Base-by-base conservation (phyloP, 1,140 invertebrate genomes). In the Eupristina koningsbergeri region DNA sequence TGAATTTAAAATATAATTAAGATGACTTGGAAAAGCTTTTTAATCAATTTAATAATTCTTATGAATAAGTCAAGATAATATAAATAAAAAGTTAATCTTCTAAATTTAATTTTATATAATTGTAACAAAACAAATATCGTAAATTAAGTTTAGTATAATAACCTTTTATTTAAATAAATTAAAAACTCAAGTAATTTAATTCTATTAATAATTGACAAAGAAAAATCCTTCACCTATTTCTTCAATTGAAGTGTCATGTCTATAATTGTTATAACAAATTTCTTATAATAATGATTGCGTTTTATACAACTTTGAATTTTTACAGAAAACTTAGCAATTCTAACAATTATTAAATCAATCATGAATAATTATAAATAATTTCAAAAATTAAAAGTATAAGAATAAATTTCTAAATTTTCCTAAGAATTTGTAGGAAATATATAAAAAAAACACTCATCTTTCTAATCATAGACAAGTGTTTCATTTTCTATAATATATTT, bases 291-390 rank as follows among this genome's bases (percentile, higher is more conserved):
- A 85, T 84, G 17, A 36, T 67, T 71, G 84, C 39, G 45, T 81
- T 77, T 81, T 34, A 80, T 77, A 50, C 63, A 75, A 73, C 15
- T 29, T 29, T 69, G 71, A 50, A 86, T 77, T 73, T 86, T 87
- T 77, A 80, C 47, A 80, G 86, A 88, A 86, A 83, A 67, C 74
- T 85, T 81, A 75, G 81, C 69, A 88, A 79, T 77, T 84, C 61
- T 63, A 84, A 84, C 34, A 84, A 85, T 73, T 80, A 64, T 87
- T 13, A 76, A 77, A 84, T 84, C 86, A 84, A 85, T 45, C 53
- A 39, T 78, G 80, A 86, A 61, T 83, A 79, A 86, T 69, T 78
- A 76, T 71, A 31, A 39, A 80, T 71, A 78, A 75, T 84, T 77
- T 73, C n/a, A 80, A 86, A 61, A 79, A 67, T 78, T 76, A 76